Evolutionary conservation across 2,888 invertebrate genomes (phyloP), one percentile per base, ranked within the genome.

Genomic region (Heliconius ethilla): DNA sequence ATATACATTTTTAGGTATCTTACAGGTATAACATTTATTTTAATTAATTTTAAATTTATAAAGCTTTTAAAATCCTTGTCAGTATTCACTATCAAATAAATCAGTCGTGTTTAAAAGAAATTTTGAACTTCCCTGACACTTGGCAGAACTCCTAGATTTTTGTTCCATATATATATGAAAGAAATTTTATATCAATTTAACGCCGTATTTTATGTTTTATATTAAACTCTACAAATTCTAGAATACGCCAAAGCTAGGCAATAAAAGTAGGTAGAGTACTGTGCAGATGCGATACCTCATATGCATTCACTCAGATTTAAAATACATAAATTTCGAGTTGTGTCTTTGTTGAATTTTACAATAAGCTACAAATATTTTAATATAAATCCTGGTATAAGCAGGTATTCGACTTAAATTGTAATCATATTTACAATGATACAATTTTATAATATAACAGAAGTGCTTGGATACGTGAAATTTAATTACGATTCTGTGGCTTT

Each of bases 231-330:
- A 59, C 55, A 70, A 78, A 70, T 51, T 70, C 63, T 55, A 15
- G 69, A 5, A 25, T 63, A 70, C 55, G 29, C 40, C 67, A 59
- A 59, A 62, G 67, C 66, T 40, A 33, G 29, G 67, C 77, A 77
- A 77, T 69, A 77, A 75, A 70, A 78, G 59, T 67, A 73, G 59
- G 55, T 37, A 66, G 66, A 69, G 72, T 63, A 76, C 37, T 78
- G 40, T 69, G 51, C 76, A 65, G 69, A 69, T 67, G 63, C 73
- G 66, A 55, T 62, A 70, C 67, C 69, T 79, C 67, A 76, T 74
- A 73, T 55, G 69, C 51, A 62, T 76, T 74, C 74, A 74, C 70
- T 66, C 72, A 66, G 40, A 70, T 63, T 37, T 25, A 70, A 70
- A 40, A 70, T 22, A 70, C 37, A 37, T 25, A 69, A 76, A 76